Base-by-base conservation (phyloP, 2,113 vertebrate genomes). In the Andinoacara biseriatus region DNA sequence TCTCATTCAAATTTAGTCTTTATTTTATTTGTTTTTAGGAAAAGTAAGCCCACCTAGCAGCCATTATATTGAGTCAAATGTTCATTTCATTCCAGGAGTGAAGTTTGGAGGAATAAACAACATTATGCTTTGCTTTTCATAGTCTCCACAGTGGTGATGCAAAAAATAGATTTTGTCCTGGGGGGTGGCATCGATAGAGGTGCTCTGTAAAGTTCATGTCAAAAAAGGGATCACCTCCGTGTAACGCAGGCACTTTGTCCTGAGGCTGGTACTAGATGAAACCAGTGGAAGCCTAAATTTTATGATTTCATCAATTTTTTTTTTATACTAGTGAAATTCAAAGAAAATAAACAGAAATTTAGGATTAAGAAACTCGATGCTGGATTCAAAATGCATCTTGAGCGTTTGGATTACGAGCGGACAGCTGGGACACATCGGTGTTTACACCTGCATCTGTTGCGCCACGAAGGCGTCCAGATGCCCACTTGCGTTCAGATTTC, bases 1-100 rank as follows among this genome's bases (percentile, higher is more conserved):
- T 26, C 61, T 81, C 33, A 76, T 80, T 61, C 59, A 75, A 80
- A 82, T 85, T 58, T 40, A 15, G 13, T 62, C 46, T 49, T 49
- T 60, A 33, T 40, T 40, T 40, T 40, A 8, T 38, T 8, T 35
- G 35, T 40, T 40, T 40, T 43, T 5, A 43, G 13, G 3, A 11
- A 43, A 49, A 38, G 15, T 43, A 18, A 58, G 58, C 22, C 1
- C 17, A 54, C 24, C 24, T 29, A 69, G 24, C 0, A 49, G 10
- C 49, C 65, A 52, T 10, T 69, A 29, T 52, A 69, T 69, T 52
- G 29, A 52, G 43, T 31, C 24, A 69, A 69, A 20, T 69, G 17
- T 69, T 69, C 43, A 69, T 15, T 52, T 52, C 0, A 29, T 69
- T 69, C 4, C 11, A 69, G 5, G 24, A 69, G 43, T 49, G 15